Evolutionary conservation across 1,140 invertebrate species (phyloP).

Genomic region (Eulimnadia texana): DNA sequence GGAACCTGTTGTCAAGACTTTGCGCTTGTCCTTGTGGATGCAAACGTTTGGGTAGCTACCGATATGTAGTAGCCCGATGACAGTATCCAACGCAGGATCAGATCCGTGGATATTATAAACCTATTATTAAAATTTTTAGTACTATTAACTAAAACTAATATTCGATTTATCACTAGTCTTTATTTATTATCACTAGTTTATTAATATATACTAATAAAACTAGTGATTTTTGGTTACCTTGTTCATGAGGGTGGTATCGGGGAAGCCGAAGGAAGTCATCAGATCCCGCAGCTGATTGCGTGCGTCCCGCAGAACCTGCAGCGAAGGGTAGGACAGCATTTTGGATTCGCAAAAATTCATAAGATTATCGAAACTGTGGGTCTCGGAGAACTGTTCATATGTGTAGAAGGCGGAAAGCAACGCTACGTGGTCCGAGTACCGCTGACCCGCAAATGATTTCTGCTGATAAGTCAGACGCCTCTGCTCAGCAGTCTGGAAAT

Average conservation of each 20-base stretch:
- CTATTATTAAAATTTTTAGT: slow-evolving; percentile 6
- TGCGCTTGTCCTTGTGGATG: slow-evolving; percentile 85
- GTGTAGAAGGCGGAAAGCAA: slow-evolving; percentile 81
- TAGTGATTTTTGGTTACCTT: slow-evolving; percentile 49
- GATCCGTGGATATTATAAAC: slow-evolving; percentile 38
- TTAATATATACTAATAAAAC: background rate
- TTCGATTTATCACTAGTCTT: no score
- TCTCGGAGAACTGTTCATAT: slow-evolving; percentile 60
- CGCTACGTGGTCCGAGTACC: slow-evolving; percentile 87
- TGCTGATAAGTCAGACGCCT: slow-evolving; percentile 55
- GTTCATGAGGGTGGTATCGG: slow-evolving; percentile 65
- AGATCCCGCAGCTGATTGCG: slow-evolving; percentile 70
- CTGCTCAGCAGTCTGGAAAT: slow-evolving; percentile 30
- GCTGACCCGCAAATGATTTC: slow-evolving; percentile 61
- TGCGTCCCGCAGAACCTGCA: slow-evolving; percentile 42
- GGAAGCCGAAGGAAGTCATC: slow-evolving; percentile 64
- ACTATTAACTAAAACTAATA: background rate
- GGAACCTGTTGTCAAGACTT: slow-evolving; percentile 88
- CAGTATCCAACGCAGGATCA: slow-evolving; percentile 66
- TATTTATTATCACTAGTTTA: no score
- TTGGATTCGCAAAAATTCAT: slow-evolving; percentile 78
- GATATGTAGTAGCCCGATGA: slow-evolving; percentile 70
- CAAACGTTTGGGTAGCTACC: slow-evolving; percentile 95
- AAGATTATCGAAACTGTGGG: slow-evolving; percentile 62
- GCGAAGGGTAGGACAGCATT: slow-evolving; percentile 68